Base-by-base conservation (phyloP, 2,888 invertebrate species). In the Tupiocoris notatus region DNA sequence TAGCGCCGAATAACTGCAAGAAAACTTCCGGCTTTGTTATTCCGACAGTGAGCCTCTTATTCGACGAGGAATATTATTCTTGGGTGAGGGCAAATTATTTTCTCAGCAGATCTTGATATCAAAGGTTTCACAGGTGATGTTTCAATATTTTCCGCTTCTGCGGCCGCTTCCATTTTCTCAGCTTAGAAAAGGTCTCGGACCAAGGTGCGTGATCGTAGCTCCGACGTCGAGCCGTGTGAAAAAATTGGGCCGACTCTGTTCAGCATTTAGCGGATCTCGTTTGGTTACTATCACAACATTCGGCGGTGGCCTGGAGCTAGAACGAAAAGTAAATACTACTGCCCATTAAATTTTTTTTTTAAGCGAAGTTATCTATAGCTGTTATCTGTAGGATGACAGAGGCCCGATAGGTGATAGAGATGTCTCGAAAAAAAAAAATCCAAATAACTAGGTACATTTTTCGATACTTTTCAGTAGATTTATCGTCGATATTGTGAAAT, bases 21-120 rank as follows among this genome's bases (percentile, higher is more conserved):
- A 92, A 92, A 84, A 91, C 92, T 0, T 83, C 90, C 81, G 89
- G 90, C 0, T 92, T 91, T 82, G 82, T 91, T 23, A 88, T 91
- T 16, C 88, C 91, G 0, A 83, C 94, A 1, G 86, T 90, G 68
- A 88, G 89, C 66, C 85, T 88, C 73, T 83, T 92, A 3, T 83
- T 85, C 17, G 87, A 88, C 81, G 83, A 82, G 25, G 82, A 83
- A 16, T 77, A 79, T 1, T 84, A 85, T 78, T 75, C 78, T 22
- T 81, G 80, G 1, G 84, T 84, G 78, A 81, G 82, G 17, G 7
- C 39, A n/a, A n/a, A n/a, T n/a, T n/a, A n/a, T n/a, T n/a, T n/a
- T n/a, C n/a, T n/a, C n/a, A n/a, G n/a, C n/a, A n/a, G n/a, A n/a
- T n/a, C n/a, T n/a, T n/a, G n/a, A n/a, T n/a, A n/a, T n/a, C n/a